Base-by-base conservation (phyloP, 2,797 vertebrate species). In the Lepus oiostolus region DNA sequence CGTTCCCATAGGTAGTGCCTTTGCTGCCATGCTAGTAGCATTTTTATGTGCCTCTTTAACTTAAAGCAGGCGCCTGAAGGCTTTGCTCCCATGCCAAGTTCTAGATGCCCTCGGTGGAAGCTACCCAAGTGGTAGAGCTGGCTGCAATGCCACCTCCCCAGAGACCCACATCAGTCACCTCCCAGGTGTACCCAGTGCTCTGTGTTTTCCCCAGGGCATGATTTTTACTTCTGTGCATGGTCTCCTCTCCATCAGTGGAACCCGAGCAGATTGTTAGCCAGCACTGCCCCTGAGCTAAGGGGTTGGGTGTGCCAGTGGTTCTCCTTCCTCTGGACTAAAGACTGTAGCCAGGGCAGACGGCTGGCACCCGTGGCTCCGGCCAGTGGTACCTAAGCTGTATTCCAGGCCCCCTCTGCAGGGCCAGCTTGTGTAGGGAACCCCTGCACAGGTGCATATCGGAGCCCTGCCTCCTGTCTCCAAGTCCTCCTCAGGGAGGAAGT, bases 31-130 rank as follows among this genome's bases (percentile, higher is more conserved):
- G 72, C 93, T 87, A 74, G 89, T 88, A 93, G 85, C 79, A 89
- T 83, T 93, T 97, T 96, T 96, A 84, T 94, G 54, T 87, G 79
- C 42, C 60, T 63, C 88, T 94, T 97, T 96, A 91, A 90, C 85
- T 90, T 96, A 94, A 94, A 94, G 65, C 85, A 86, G 87, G 93
- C 60, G 70, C 76, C 90, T 85, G 35, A 88, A 92, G 79, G 85
- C 94, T 91, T 90, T 50, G 38, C 47, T 84, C 67, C 42, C 38
- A 58, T 85, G 95, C 94, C 93, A 95, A 79, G 63, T 87, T 91
- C 87, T 75, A 91, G 54, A 88, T 93, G 92, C 68, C 74, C 80
- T 94, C 42, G 19, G 0, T 91, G 42, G 94, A 96, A 67, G 80
- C 85, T 86, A 65, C 74, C 85, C 76, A 72, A 54, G 65, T 74